Evolutionary conservation across 2,113 vertebrate genomes (phyloP), one percentile per base, ranked within the genome.

Genomic region (Vulpes ferrilata): DNA sequence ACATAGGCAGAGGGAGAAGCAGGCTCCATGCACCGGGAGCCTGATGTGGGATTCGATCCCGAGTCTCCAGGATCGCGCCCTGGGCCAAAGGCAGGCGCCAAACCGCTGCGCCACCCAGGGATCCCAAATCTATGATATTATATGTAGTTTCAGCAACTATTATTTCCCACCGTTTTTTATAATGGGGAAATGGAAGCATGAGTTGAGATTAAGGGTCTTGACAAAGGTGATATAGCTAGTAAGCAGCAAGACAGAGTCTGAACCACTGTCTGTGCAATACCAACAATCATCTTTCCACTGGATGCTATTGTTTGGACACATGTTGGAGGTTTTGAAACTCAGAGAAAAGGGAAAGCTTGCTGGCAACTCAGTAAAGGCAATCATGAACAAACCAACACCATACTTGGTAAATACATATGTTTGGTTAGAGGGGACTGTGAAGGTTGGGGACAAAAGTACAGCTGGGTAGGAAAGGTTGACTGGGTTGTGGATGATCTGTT

Each of bases 311-410:
- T 85, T 38, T 96, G 96, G 87, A 92, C n/a, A 67, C 23, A 94
- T 3, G 3, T 78, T 23, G 3, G 43, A 65, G 65, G 55, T 65
- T 96, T 69, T 69, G 35, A 95, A 91, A 93, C 83, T 88, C 83
- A 79, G 32, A 94, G 67, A 67, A 94, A 91, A 94, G 22, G 17
- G 35, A 88, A 93, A 79, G 17, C 32, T 96, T 65, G 96, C 82
- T 93, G 91, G 89, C 51, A 74, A 74, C 38, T 89, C 88, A 86
- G 88, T 79, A 93, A 79, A 92, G 51, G 69, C 55, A 64, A 53
- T 95, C 86, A 93, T 57, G 78, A 91, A 23, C 23, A 74, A 96
- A 81, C 27, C 25, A 73, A 94, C 35, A 73, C 69, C n/a, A 25
- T 30, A 43, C 57, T 64, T 92, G 25, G 64, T 88, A 88, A 92